Base-by-base conservation (phyloP, 2,888 invertebrate species). In the Danaus chrysippus region DNA sequence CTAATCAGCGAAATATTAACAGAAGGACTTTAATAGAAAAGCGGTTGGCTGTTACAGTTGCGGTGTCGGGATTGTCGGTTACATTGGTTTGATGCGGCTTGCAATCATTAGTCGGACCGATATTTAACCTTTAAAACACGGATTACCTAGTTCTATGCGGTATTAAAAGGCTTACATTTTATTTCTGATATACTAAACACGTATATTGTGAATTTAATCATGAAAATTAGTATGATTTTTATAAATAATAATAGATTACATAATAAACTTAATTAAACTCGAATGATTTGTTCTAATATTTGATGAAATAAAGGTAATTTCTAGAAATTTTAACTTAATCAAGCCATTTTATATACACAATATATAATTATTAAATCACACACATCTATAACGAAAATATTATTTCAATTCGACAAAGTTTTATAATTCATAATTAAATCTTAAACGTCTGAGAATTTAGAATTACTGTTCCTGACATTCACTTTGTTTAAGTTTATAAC, bases 21-120 rank as follows among this genome's bases (percentile, higher is more conserved):
- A 49, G 69, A 68, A 65, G 59, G 67, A 70, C 71, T 71, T 71
- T 73, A 62, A 60, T 59, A 61, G 61, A 55, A 62, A 63, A 61
- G 58, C 57, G 67, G 67, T 67, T 60, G 60, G 44, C 62, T 63
- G 64, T 62, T 63, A 63, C 19, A 59, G 59, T 63, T 65, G 68
- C 65, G 67, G 67, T 67, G 53, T 54, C 61, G 58, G 65, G 68
- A 68, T 68, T 68, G 68, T 65, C 65, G 61, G 68, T 61, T 56
- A 56, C 65, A 68, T 65, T 62, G 63, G 67, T 56, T 62, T 53
- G 42, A 23, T 64, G 64, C 52, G 64, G 68, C 66, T 62, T 56
- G 59, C 59, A 56, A 56, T 64, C 66, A 69, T 69, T 69, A 69
- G 66, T 68, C 58, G 53, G 64, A 57, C 63, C 63, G 49, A 49